phyloP scores from a whole-genome alignment of 1,140 invertebrate species.

The Steinernema feltiae region DNA sequence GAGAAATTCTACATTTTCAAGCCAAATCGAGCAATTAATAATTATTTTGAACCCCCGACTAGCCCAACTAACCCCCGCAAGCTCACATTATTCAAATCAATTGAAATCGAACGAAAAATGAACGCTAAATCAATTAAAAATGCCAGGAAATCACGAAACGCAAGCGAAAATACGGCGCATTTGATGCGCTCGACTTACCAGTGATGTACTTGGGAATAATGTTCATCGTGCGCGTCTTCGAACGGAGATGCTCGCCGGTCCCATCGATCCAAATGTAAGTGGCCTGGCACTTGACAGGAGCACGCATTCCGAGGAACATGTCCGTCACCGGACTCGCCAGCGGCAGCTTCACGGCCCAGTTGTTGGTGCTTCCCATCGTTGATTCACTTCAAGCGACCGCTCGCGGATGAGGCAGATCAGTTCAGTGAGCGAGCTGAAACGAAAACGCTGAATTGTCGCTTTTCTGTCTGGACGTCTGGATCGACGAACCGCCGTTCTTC shows the following conservation, averaged over 20 bases:
- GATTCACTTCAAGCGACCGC: background rate
- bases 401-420: background rate
- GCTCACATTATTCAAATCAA: background rate
- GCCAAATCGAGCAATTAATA: too few species aligned
- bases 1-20: too few species aligned
- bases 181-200: constrained; percentile 33
- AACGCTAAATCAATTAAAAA: too few species aligned
- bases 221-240: constrained; percentile 41
- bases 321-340: constrained; percentile 31
- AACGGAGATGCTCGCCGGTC: constrained; percentile 41
- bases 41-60: too few species aligned
- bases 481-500: too few species aligned
- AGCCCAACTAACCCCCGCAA: too few species aligned
- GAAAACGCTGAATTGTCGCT: too few species aligned
- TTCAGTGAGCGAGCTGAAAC: background rate
- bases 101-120: background rate
- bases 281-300: constrained; percentile 42
- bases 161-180: too few species aligned
- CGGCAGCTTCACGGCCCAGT: constrained; percentile 24
- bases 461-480: too few species aligned
- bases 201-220: constrained; percentile 18
- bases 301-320: constrained; percentile 38
- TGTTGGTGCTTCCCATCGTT: background rate
- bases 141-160: too few species aligned
- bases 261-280: constrained; percentile 52